Evolutionary conservation across 2,797 vertebrate species (phyloP).

Genomic region (Fratercula arctica): DNA sequence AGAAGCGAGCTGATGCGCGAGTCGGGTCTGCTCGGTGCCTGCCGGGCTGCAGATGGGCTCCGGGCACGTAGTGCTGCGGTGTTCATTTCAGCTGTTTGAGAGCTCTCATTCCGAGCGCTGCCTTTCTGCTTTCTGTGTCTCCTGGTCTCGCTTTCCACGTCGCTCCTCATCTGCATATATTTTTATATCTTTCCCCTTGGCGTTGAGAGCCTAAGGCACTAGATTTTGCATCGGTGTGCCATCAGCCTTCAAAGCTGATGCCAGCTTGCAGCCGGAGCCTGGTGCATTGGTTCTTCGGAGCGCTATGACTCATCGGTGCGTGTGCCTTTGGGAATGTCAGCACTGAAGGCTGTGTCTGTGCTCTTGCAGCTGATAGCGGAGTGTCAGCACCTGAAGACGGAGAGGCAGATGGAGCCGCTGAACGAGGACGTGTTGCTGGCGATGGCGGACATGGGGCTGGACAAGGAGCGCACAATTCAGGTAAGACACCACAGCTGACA

Average conservation of each 20-base stretch:
- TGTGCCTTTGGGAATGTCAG: slow-evolving; percentile 59
- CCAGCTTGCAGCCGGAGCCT: not conserved
- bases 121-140: not conserved
- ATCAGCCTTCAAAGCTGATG: not conserved
- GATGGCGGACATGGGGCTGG: slow-evolving; percentile 96
- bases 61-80: accelerated
- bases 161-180: accelerated
- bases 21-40: not conserved
- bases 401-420: slow-evolving; percentile 89
- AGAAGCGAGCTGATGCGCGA: not conserved
- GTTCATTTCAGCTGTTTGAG: not conserved
- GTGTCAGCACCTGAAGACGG: slow-evolving; percentile 92
- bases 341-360: not conserved
- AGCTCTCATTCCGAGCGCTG: accelerated
- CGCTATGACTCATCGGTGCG: accelerated
- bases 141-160: not conserved
- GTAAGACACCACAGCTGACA: slow-evolving; percentile 44
- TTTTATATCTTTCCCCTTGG: not conserved
- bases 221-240: not conserved
- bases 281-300: accelerated
- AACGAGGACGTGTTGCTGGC: slow-evolving; percentile 94
- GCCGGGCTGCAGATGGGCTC: accelerated
- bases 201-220: accelerated
- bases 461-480: slow-evolving; percentile 93
- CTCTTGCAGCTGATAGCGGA: slow-evolving; percentile 89